Evolutionary conservation across 2,113 vertebrate genomes (phyloP).

Genomic region (Parotia lawesii): DNA sequence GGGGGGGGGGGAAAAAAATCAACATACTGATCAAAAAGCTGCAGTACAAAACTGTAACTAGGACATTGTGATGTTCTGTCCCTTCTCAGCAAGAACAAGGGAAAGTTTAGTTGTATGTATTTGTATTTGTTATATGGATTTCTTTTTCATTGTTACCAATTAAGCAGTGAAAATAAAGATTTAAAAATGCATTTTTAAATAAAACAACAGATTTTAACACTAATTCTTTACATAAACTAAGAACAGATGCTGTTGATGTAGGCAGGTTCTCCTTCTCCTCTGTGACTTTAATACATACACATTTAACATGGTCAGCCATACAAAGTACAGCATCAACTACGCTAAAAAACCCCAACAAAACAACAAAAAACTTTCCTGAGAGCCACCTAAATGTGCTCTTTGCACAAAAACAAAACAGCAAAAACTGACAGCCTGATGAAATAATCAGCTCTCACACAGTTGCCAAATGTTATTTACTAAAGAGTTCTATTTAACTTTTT

Average conservation of each 20-base stretch:
- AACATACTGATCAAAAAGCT: background rate
- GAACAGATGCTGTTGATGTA: background rate
- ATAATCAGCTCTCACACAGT: background rate
- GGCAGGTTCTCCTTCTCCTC: background rate
- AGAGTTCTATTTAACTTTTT: background rate
- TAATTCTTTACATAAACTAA: background rate
- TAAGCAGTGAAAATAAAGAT: background rate
- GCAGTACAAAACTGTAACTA: background rate
- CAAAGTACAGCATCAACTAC: background rate
- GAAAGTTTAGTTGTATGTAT: background rate
- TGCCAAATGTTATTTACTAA: background rate
- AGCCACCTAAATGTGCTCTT: background rate
- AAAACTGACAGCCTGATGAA: background rate
- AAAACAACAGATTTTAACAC: background rate
- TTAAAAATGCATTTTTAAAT: background rate
- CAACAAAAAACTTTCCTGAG: background rate
- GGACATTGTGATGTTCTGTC: background rate
- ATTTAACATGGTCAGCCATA: background rate
- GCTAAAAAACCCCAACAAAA: background rate
- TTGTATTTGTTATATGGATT: background rate
- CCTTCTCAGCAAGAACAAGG: background rate
- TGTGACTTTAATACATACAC: background rate
- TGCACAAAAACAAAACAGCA: background rate
- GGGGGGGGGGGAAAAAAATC: accelerated
- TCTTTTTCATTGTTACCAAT: background rate